phyloP scores from a whole-genome alignment of 2,888 invertebrate species.

The Panorpa germanica region DNA sequence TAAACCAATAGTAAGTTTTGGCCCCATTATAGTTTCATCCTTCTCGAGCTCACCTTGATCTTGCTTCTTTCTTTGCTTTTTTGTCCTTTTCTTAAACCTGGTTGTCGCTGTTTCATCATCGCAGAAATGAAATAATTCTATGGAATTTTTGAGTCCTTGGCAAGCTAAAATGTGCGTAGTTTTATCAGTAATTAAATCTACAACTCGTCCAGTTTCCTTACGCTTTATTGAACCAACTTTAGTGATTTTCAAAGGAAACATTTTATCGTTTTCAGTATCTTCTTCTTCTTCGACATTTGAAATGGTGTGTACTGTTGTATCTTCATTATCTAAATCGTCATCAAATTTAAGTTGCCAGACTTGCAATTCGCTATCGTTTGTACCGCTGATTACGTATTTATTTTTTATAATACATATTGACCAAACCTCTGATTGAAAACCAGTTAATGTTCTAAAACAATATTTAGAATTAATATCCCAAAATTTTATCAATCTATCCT shows the following conservation, averaged over 20 bases:
- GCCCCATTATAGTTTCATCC: slow-evolving; percentile 19
- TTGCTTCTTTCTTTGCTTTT: slow-evolving; percentile 40
- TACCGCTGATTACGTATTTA: slow-evolving; percentile 71
- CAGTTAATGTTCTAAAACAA: slow-evolving; percentile 88
- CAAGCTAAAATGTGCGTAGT: slow-evolving; percentile 57
- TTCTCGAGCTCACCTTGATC: slow-evolving; percentile 16
- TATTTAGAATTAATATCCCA: slow-evolving; percentile 93
- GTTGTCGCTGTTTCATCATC: slow-evolving; percentile 51
- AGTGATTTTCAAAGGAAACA: slow-evolving; percentile 48
- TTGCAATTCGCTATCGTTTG: slow-evolving; percentile 62
- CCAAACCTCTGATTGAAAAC: slow-evolving; percentile 81
- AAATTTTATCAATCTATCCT: slow-evolving; percentile 89
- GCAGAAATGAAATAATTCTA: slow-evolving; percentile 73
- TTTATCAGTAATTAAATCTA: slow-evolving; percentile 50
- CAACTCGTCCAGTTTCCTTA: slow-evolving; percentile 59
- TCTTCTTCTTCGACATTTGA: slow-evolving; percentile 32
- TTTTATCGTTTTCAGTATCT: slow-evolving; percentile 19
- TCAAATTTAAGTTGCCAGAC: slow-evolving; percentile 61
- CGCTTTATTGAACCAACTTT: slow-evolving; percentile 67
- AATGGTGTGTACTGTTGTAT: slow-evolving; percentile 30
- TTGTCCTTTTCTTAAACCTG: slow-evolving; percentile 54
- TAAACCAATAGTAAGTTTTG: slow-evolving; percentile 30
- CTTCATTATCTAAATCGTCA: slow-evolving; percentile 26
- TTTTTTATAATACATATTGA: slow-evolving; percentile 61
- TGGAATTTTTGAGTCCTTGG: slow-evolving; percentile 59